Evolutionary conservation across 2,797 vertebrate species (phyloP).

Genomic region (Oreochromis grahami): DNA sequence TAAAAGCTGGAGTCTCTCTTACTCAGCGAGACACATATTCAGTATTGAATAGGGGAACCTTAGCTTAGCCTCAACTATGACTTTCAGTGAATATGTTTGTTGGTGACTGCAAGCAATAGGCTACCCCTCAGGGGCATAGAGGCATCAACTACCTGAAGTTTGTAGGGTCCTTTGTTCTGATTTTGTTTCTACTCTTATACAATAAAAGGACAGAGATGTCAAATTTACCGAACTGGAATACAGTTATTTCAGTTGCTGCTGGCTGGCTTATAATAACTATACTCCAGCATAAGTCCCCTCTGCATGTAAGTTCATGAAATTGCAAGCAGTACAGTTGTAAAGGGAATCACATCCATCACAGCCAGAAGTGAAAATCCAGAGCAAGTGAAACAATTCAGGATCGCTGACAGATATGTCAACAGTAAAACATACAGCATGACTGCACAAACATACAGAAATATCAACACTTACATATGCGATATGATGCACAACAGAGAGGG

Average conservation of each 20-base stretch:
- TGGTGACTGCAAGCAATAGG: background rate
- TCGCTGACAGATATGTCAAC: background rate
- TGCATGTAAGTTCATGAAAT: rapidly evolving
- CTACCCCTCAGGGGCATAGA: background rate
- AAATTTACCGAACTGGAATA: background rate
- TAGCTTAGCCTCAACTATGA: background rate
- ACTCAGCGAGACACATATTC: background rate
- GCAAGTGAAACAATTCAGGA: background rate
- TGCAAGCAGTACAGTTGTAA: background rate
- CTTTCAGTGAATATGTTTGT: background rate
- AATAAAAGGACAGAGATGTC: background rate
- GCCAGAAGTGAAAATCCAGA: background rate
- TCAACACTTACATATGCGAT: background rate
- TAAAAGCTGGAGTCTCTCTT: background rate
- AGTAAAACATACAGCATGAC: background rate
- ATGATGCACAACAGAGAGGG: background rate
- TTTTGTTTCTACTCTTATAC: background rate
- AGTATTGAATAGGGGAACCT: background rate
- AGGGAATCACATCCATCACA: background rate
- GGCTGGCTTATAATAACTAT: background rate
- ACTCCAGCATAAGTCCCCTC: background rate
- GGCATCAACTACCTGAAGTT: background rate
- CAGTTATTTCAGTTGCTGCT: background rate
- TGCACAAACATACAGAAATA: background rate
- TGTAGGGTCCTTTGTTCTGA: background rate